Evolutionary conservation across 2,888 invertebrate species (phyloP).

Genomic region (Cephus runcator): DNA sequence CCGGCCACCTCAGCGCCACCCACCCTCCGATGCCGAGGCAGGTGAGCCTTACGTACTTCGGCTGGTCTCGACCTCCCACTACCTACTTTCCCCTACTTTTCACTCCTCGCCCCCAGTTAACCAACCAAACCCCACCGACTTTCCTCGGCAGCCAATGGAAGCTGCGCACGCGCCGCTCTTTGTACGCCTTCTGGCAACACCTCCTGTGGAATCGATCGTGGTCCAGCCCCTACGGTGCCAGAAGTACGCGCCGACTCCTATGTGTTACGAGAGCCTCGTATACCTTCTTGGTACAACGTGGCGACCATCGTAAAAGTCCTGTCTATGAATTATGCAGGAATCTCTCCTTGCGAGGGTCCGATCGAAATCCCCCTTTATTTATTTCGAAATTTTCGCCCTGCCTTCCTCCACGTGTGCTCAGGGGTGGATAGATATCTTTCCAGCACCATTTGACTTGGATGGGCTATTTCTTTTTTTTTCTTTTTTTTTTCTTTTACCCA

Average conservation of each 20-base stretch:
- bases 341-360: neutral
- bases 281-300: neutral
- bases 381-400: neutral
- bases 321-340: slow-evolving; percentile 5
- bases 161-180: neutral
- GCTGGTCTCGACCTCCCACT: no score
- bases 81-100: no score
- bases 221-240: neutral
- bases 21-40: slow-evolving; percentile 17
- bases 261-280: no score
- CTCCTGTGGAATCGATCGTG: neutral
- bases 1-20: slow-evolving; percentile 11
- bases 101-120: neutral
- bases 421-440: no score
- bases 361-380: slow-evolving; percentile 4
- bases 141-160: neutral
- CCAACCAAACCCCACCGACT: slow-evolving; percentile 2
- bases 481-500: no score
- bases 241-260: no score
- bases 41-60: neutral
- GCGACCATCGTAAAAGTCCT: neutral
- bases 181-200: neutral
- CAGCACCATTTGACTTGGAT: no score
- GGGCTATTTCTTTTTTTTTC: no score
- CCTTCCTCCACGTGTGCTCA: no score